Base-by-base conservation (phyloP, 2,113 vertebrate species). In the Lampris megalopsis region DNA sequence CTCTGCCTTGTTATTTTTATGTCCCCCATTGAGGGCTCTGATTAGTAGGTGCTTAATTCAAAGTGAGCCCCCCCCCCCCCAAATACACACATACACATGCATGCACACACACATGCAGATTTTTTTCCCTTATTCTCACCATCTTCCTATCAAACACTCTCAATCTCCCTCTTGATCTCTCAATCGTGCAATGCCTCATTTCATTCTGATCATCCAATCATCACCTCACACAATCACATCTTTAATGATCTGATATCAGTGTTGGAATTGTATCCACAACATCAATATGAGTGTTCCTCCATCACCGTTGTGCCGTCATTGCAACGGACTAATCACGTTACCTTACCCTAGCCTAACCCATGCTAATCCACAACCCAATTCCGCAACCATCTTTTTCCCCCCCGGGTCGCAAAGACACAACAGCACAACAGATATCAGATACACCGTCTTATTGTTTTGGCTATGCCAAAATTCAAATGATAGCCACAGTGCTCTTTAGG, bases 41-140 rank as follows among this genome's bases (percentile, higher is more conserved):
- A 88, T 86, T 85, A 85, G 90, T 88, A 87, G 74, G 80, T 91
- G 76, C 74, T 86, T 80, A 73, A 77, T 85, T 87, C 79, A 84
- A 88, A 92, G 87, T 86, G 77, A 58, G 59, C 72, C 52, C 63
- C 6, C 47, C 57, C 71, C 47, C 59, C 36, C 11, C 77, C 79
- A 78, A 79, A 41, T 6, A 54, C 65, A 54, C 9, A 54, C 49
- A 50, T 47, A 65, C 63, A 50, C 47, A 65, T 47, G 37, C 43
- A 65, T 24, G 37, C 45, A 65, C 45, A 43, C 9, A 24, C 24
- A 24, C 24, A 24, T 82, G 56, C 13, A 42, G 45, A 80, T 79
- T 84, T 82, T 71, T 68, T 47, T 80, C 72, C 0, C 43, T 73
- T 57, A 5, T 75, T 74, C 36, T 57, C 50, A 36, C 71, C 75